Base-by-base conservation (phyloP, 2,113 vertebrate species). In the Vireo altiloquus region DNA sequence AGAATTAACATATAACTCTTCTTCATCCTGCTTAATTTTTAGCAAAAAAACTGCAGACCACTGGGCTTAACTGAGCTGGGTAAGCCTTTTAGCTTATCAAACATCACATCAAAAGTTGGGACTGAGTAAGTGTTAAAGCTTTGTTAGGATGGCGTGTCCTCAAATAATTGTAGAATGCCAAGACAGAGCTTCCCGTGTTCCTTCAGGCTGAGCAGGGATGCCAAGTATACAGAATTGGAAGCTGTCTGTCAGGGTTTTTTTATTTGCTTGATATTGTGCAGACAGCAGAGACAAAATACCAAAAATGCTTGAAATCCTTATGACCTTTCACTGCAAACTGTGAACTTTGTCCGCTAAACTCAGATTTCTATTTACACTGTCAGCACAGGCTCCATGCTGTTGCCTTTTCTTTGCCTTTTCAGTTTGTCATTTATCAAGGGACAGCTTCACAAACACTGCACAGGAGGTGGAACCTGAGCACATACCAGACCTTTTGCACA, bases 241-340 rank as follows among this genome's bases (percentile, higher is more conserved):
- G 69, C 76, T 75, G 88, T 89, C 94, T 97, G 49, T 92, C 85
- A 78, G 86, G 31, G 21, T 0, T 72, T 84, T 80, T 82, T 82
- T 75, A 92, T 89, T 94, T 92, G 80, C 49, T 84, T 93, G 90
- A 95, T 90, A 91, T 75, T 95, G 82, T 83, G 90, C 90, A 97
- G 92, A 93, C 86, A 96, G 86, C 82, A 82, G 83, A 96, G 88
- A 93, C 76, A 89, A 92, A 94, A 93, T 93, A 94, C 93, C 88
- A 95, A 85, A 97, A 96, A 96, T 96, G 79, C 76, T 56, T 95
- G 89, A 94, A 96, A 96, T 94, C 95, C 79, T 95, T 82, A 52
- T 33, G 87, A 96, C 82, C 94, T 95, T 97, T 93, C 90, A 86
- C 93, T 92, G 95, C 84, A 97, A 96, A 94, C 90, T 95, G 94